Evolutionary conservation across 2,797 vertebrate genomes (phyloP), one percentile per base, ranked within the genome.

Genomic region (Artibeus jamaicensis): DNA sequence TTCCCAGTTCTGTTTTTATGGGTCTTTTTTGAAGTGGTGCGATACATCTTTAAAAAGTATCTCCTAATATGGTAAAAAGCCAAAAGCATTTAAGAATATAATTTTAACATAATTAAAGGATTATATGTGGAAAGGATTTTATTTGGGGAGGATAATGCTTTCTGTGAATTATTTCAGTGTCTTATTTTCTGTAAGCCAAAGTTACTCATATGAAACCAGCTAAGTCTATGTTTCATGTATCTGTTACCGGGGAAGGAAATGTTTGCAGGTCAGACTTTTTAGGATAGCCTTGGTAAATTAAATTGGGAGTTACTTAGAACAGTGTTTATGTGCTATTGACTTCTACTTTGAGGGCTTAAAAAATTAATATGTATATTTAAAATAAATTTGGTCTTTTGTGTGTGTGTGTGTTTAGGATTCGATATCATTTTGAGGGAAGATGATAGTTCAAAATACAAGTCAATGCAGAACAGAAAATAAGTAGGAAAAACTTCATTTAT

Each of bases 271-370:
- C 21, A 71, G 73, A 93, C 24, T 71, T 83, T 68, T 91, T 65
- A 83, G 42, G 82, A 68, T 82, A 42, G 22, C 74, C 11, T 78
- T n/a, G 19, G 29, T 73, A 42, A 86, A 50, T 42, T 89, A 55
- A 89, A 34, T 82, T 77, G 59, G 37, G 48, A 62, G 68, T 93
- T 88, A 70, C 21, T 89, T 86, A 76, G n/a, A 96, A 34, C 19
- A 77, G 3, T 44, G 50, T 77, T 42, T 32, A 8, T 53, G 12
- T 87, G 42, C 46, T 48, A 48, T 48, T 91, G 71, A 70, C 44
- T 8, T 77, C 16, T 71, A 24, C 37, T 71, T 73, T 77, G 48
- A 88, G 57, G 55, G 19, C 29, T 70, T 29, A 55, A 62, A 85
- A 92, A 93, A 44, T n/a, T 53, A 57, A 62, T 57, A 46, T 9